Percentiles rank a stretch among this genome's conserved stretches.
Evolutionary conservation across 2,888 invertebrate genomes (phyloP).

Genomic region (Tinea pellionella): DNA sequence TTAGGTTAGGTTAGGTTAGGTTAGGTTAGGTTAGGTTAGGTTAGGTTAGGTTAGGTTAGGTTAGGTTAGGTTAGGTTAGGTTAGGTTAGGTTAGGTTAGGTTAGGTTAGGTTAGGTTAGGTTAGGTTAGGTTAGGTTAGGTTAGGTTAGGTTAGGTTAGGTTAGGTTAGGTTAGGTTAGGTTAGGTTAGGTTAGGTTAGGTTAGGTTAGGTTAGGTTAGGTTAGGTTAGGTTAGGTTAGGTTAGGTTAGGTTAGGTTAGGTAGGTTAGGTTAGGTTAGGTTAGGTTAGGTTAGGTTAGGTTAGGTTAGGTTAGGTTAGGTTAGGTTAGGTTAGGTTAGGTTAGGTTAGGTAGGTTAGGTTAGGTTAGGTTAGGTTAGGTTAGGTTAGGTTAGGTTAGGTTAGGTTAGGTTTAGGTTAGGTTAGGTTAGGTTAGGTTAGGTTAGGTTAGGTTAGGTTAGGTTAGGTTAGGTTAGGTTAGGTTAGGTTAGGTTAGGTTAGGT

Average conservation of each 20-base stretch:
- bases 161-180: slow-evolving; percentile 16
- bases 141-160: slow-evolving; percentile 15
- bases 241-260: slow-evolving; percentile 13
- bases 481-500: slow-evolving; percentile 15
- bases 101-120: slow-evolving; percentile 16
- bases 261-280: slow-evolving; percentile 16
- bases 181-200: slow-evolving; percentile 16
- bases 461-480: slow-evolving; percentile 15
- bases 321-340: slow-evolving; percentile 16
- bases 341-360: slow-evolving; percentile 16
- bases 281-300: slow-evolving; percentile 16
- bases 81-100: slow-evolving; percentile 16
- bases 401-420: slow-evolving; percentile 13
- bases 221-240: slow-evolving; percentile 16
- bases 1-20: slow-evolving; percentile 16
- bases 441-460: slow-evolving; percentile 15
- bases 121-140: slow-evolving; percentile 16
- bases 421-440: slow-evolving; percentile 13
- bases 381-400: slow-evolving; percentile 15
- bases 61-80: slow-evolving; percentile 16
- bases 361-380: slow-evolving; percentile 15
- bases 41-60: slow-evolving; percentile 16
- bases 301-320: slow-evolving; percentile 16
- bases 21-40: slow-evolving; percentile 16
- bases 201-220: slow-evolving; percentile 16